Conservation (phyloP, 1,140 invertebrate species). For the Geopemphigus sp. region DNA sequence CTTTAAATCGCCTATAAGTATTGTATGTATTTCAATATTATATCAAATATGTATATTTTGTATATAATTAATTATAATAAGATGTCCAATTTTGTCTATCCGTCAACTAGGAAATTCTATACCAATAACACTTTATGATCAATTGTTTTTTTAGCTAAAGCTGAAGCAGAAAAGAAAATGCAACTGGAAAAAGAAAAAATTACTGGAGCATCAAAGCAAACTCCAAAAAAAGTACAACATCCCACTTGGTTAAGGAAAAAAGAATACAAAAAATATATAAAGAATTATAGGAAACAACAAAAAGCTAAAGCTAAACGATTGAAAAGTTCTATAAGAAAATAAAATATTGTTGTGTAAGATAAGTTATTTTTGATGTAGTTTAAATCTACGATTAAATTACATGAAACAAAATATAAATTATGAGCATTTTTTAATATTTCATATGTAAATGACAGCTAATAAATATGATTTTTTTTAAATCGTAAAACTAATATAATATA, state of each 20-base stretch:
- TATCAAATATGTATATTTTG: too few species aligned
- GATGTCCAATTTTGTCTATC: too few species aligned
- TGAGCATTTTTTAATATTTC: too few species aligned
- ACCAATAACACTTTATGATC: not conserved
- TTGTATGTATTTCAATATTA: too few species aligned
- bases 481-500: too few species aligned
- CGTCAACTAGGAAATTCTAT: too few species aligned
- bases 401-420: too few species aligned
- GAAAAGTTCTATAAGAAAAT: slow-evolving; percentile 25
- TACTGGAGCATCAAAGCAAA: not conserved
- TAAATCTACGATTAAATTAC: not conserved
- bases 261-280: slow-evolving; percentile 44
- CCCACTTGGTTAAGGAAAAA: slow-evolving; percentile 44
- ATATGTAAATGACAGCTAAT: too few species aligned
- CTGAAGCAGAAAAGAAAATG: slow-evolving; percentile 37
- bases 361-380: not conserved
- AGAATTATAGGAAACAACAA: slow-evolving; percentile 34
- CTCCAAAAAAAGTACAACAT: slow-evolving; percentile 34
- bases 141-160: slow-evolving; percentile 19
- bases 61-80: too few species aligned
- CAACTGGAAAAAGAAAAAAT: slow-evolving; percentile 10
- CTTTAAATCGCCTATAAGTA: too few species aligned
- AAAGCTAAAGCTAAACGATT: slow-evolving; percentile 20
- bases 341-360: not conserved
- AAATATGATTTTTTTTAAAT: too few species aligned